phyloP scores from a whole-genome alignment of 1,140 invertebrate genomes.

The Leptopilina clavipes region DNA sequence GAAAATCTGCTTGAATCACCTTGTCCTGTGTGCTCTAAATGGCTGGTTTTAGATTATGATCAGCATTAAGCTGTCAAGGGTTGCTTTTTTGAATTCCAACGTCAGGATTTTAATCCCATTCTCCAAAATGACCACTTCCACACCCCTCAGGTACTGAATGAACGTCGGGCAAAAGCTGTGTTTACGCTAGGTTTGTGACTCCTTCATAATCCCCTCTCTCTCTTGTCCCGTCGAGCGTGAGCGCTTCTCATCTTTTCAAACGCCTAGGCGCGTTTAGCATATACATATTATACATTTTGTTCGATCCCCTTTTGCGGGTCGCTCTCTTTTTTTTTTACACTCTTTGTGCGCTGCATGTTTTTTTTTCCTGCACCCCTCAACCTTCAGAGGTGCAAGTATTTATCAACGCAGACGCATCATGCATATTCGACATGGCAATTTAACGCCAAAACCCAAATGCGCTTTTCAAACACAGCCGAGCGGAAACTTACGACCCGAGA shows the following conservation, averaged over 20 bases:
- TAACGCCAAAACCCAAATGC: conserved; percentile 21
- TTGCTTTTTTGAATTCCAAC: conserved; percentile 60
- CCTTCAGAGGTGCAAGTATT: conserved; percentile 16
- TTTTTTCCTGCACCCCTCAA: neutral
- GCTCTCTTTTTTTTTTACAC: conserved; percentile 1
- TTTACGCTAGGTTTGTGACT: conserved; percentile 52
- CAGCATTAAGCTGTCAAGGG: conserved; percentile 66
- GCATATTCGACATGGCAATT: conserved; percentile 34
- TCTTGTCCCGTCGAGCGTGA: conserved; percentile 24
- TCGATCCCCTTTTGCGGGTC: conserved; percentile 12
- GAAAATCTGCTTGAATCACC: neutral
- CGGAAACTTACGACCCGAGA: conserved; percentile 25
- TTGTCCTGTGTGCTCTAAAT: conserved; percentile 51
- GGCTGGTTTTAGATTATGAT: conserved; percentile 62
- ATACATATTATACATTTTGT: neutral
- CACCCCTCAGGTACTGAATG: conserved; percentile 49
- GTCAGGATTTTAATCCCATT: conserved; percentile 61
- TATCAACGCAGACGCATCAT: conserved; percentile 28
- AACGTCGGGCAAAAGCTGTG: conserved; percentile 50
- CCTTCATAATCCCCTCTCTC: conserved; percentile 20
- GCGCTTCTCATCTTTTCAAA: conserved; percentile 23
- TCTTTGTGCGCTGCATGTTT: neutral
- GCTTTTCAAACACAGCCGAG: conserved; percentile 29
- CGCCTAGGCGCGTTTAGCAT: conserved; percentile 28
- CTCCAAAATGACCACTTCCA: conserved; percentile 58